Conservation (phyloP, 2,113 vertebrate species). For the Echinops telfairi region DNA sequence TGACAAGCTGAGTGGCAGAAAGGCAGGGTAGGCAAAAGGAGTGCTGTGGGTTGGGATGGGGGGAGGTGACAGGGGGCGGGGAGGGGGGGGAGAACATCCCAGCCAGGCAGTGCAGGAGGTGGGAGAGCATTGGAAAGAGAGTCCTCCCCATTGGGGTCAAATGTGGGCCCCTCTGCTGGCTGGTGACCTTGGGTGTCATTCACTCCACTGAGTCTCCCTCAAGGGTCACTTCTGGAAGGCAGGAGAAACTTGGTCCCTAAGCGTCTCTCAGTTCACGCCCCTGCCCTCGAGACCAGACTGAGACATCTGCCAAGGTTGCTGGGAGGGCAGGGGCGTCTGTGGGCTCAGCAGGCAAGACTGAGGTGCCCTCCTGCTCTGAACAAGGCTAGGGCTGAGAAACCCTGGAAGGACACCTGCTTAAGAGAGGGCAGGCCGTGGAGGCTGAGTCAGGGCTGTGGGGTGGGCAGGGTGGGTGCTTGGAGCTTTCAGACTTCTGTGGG, state of each 20-base stretch:
- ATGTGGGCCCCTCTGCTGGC: not conserved
- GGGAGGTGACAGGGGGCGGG: not conserved
- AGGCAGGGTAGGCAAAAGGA: slow-evolving; percentile 24
- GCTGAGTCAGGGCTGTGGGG: not conserved
- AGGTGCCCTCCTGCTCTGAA: not conserved
- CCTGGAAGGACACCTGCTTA: not conserved
- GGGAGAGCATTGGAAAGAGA: not conserved
- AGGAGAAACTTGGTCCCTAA: not conserved
- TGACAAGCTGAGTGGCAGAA: slow-evolving; percentile 66
- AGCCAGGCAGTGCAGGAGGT: not conserved
- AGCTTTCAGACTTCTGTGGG: slow-evolving; percentile 28
- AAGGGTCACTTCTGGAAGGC: not conserved
- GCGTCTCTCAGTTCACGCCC: not conserved
- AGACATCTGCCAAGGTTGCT: not conserved
- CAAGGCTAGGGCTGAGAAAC: not conserved
- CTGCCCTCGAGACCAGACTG: not conserved
- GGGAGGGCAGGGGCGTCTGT: too few relatives aligned
- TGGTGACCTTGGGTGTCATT: not conserved
- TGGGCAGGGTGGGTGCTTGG: not conserved
- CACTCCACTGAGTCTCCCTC: not conserved
- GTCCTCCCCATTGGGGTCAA: not conserved
- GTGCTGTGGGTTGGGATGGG: not conserved
- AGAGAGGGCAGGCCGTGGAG: not conserved
- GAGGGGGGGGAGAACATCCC: not conserved
- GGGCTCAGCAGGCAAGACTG: not conserved